Conservation (phyloP, 2,797 vertebrate genomes). For the Diplodus puntazzo region DNA sequence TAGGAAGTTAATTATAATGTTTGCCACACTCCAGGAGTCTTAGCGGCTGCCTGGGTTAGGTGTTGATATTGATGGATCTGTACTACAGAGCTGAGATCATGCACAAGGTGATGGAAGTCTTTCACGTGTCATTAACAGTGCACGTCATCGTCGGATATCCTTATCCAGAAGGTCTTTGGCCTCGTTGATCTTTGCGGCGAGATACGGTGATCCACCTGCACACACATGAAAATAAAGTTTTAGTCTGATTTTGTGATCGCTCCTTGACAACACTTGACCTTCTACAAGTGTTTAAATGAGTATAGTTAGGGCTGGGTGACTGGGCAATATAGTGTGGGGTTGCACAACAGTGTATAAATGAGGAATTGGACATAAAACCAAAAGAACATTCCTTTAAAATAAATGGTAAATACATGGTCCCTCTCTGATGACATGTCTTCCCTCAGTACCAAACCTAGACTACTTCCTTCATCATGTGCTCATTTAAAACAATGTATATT, state of each 20-base stretch:
- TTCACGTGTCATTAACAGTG: neutral
- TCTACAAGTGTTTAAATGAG: neutral
- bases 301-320: neutral
- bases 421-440: too few relatives aligned
- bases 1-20: neutral
- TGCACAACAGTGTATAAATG: neutral
- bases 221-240: slow-evolving; percentile 23
- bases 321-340: too few relatives aligned
- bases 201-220: slow-evolving; percentile 92
- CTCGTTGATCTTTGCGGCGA: slow-evolving; percentile 95
- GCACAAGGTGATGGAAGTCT: slow-evolving; percentile 15
- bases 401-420: too few relatives aligned
- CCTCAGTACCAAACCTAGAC: too few relatives aligned
- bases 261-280: neutral
- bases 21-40: neutral
- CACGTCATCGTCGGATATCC: slow-evolving; percentile 83
- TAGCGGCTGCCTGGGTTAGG: neutral
- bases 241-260: neutral
- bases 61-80: slow-evolving; percentile 5
- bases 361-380: neutral
- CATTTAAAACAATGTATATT: too few relatives aligned
- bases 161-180: slow-evolving; percentile 94
- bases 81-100: neutral
- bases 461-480: too few relatives aligned
- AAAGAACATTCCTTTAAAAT: too few relatives aligned